A percentile compares a stretch with the other conserved stretches of the same genome.
Evolutionary conservation across 2,888 invertebrate genomes (phyloP).

Genomic region (Hofmannophila pseudospretella): DNA sequence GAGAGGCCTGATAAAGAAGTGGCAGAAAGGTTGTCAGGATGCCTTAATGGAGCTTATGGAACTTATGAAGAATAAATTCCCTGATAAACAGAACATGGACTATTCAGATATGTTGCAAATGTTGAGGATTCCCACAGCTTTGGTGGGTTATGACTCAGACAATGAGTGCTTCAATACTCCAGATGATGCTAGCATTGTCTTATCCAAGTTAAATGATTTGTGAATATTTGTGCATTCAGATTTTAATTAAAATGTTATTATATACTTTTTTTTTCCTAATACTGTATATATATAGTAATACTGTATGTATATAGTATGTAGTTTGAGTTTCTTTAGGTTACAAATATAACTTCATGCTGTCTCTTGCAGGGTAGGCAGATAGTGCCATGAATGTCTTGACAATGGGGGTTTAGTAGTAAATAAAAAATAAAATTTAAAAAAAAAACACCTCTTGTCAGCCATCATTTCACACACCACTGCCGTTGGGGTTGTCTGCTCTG

Average conservation of each 20-base stretch:
- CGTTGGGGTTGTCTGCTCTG: too few relatives aligned
- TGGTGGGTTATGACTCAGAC: constrained; percentile 71
- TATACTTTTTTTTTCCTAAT: too few relatives aligned
- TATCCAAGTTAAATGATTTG: constrained; percentile 40
- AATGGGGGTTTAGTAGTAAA: too few relatives aligned
- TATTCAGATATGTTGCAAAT: constrained; percentile 66
- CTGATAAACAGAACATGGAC: constrained; percentile 56
- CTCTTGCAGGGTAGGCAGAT: too few relatives aligned
- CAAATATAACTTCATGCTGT: too few relatives aligned
- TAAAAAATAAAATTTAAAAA: too few relatives aligned
- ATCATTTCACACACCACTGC: too few relatives aligned
- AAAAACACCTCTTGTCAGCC: too few relatives aligned
- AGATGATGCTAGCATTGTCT: constrained; percentile 47
- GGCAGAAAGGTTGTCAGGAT: constrained; percentile 74
- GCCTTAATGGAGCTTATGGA: constrained; percentile 70
- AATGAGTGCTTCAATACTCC: constrained; percentile 66
- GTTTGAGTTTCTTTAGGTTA: too few relatives aligned
- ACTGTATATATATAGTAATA: too few relatives aligned
- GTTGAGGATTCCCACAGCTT: constrained; percentile 63
- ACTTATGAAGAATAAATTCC: constrained; percentile 56
- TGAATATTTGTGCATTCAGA: constrained; percentile 13
- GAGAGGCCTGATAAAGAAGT: constrained; percentile 63
- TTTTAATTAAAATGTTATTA: constrained; percentile 11
- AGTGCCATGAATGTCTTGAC: too few relatives aligned
- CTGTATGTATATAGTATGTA: too few relatives aligned